Percentiles rank a stretch among this genome's conserved stretches.
phyloP scores from a whole-genome alignment of 2,888 invertebrate species.

The Lasioglossum zephyrum region DNA sequence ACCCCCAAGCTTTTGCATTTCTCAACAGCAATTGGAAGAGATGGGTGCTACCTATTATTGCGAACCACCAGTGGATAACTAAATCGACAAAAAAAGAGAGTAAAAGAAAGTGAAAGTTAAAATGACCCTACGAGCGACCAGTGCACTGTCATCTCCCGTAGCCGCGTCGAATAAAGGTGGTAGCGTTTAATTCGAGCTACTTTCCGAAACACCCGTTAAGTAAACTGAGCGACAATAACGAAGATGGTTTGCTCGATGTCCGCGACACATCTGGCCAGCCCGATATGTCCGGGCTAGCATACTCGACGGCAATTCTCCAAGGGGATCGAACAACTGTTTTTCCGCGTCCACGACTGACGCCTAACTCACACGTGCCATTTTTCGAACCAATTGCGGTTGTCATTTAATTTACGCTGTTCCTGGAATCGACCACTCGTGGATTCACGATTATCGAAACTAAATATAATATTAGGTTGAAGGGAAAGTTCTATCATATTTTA shows the following conservation, averaged over 20 bases:
- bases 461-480: no score
- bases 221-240: conserved; percentile 60
- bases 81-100: no score
- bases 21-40: not conserved
- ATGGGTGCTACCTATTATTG: not conserved
- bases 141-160: conserved; percentile 20
- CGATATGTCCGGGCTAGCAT: conserved; percentile 5
- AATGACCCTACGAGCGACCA: conserved; percentile 1
- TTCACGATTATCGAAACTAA: no score
- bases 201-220: conserved; percentile 39
- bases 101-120: not conserved
- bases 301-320: conserved; percentile 41
- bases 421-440: not conserved
- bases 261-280: conserved; percentile 38
- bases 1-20: not conserved
- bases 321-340: conserved; percentile 40
- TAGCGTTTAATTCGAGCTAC: conserved; percentile 19
- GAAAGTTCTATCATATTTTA: no score
- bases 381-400: no score
- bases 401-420: no score
- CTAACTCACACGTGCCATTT: not conserved
- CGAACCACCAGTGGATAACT: not conserved
- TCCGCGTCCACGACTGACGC: not conserved
- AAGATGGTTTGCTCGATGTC: conserved; percentile 48
- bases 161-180: not conserved